These are phyloP conservation scores for Agriotes lineatus DNA, from an alignment of 2,888 invertebrate genomes.

Conservation along the genomic window DNA sequence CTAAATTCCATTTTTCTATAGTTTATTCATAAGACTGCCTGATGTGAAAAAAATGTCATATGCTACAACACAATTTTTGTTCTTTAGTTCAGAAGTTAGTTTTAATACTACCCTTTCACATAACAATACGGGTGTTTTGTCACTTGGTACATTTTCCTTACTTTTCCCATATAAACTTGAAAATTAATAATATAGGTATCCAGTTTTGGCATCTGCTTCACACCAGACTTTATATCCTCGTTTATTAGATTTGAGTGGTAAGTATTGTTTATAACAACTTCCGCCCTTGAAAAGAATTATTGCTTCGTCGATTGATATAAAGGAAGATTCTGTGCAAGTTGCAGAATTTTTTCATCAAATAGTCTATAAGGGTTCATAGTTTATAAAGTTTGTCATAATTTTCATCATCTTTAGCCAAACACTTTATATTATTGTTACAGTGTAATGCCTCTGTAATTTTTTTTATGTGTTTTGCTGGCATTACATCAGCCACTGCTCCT, in stretches of 20 bases:
- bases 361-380: too few species aligned
- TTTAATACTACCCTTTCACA: neutral
- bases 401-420: too few species aligned
- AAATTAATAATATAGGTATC: neutral
- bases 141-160: neutral
- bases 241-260: neutral
- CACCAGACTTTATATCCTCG: slow-evolving; percentile 4
- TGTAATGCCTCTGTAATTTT: too few species aligned
- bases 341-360: too few species aligned
- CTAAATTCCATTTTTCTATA: neutral
- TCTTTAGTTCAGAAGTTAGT: neutral
- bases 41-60: neutral
- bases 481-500: too few species aligned
- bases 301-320: neutral
- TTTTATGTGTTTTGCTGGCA: too few species aligned
- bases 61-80: neutral
- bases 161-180: neutral
- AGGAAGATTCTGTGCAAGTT: too few species aligned
- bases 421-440: too few species aligned
- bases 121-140: neutral
- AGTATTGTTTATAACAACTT: neutral
- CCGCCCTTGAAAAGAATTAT: neutral
- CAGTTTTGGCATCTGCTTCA: neutral
- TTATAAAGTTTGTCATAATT: too few species aligned
- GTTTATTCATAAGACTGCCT: neutral